Base-by-base conservation (phyloP, 1,140 invertebrate species). In the Onthophagus taurus region DNA sequence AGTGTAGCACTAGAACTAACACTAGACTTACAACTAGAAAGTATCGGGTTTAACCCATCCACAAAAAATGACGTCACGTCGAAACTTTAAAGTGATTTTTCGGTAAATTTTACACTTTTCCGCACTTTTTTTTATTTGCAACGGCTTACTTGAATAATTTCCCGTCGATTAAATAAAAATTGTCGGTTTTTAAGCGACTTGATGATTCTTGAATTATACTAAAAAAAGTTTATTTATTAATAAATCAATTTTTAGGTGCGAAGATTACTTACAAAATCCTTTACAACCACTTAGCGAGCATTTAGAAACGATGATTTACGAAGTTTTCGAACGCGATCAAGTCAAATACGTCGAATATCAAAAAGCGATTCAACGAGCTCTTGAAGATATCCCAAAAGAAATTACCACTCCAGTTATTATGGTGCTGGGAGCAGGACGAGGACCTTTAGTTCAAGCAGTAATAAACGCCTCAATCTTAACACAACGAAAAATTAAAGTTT, bases 291-390 rank as follows among this genome's bases (percentile, higher is more conserved):
- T 99, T 2, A 85, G 85, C 66, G 93, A 98, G 60, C 96, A 99
- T 70, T 72, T 99, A 12, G 91, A 97, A 64, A 89, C 88, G 4
- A 80, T 86, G 49, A 95, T 94, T 1, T 99, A 99, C 64, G 93
- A 97, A 72, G 81, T 97, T 5, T 99, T 99, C 76, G 96, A 99
- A 70, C 90, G 91, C 60, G 96, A 99, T 77, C 89, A 91, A 8
- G 72, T 95, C 0, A 99, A 99, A 67, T 99, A 99, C 68, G 76
- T 80, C 18, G 75, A 88, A 45, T 99, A 99, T 69, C 83, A 94
- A 67, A 75, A 75, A 47, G 94, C 86, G 14, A 80, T 88, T 41
- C 76, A 80, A 46, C 64, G 76, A 65, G 91, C 90, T 11, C 66
- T 97, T 3, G 52, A 64, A 33, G 68, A 75, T 58, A 56, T 66